These are phyloP conservation scores for Ciconia boyciana DNA, from an alignment of 2,113 vertebrate species.

Conservation along the genomic window DNA sequence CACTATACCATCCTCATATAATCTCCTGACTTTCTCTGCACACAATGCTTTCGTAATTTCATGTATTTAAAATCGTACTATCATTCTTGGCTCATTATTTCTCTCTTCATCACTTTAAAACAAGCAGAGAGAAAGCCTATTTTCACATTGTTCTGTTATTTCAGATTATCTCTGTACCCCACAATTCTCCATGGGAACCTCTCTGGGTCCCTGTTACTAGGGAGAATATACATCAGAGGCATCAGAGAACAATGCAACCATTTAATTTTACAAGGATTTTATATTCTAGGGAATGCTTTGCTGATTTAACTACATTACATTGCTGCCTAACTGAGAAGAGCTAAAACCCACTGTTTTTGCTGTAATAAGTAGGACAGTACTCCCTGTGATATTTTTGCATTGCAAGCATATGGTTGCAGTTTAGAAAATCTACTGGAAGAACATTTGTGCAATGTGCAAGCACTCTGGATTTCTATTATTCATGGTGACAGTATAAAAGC, in stretches of 20 bases:
- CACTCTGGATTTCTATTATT: constrained; percentile 45
- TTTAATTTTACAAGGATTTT: constrained; percentile 26
- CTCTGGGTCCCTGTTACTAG: neutral
- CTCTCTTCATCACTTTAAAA: neutral
- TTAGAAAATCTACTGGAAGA: constrained; percentile 53
- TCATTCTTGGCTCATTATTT: neutral
- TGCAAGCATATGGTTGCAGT: constrained; percentile 46
- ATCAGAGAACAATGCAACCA: neutral
- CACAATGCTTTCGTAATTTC: neutral
- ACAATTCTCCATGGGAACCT: neutral
- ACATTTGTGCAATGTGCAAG: constrained; percentile 25
- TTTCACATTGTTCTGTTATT: neutral
- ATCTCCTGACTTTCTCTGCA: neutral
- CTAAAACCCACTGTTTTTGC: constrained; percentile 14
- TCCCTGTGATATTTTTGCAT: constrained; percentile 54
- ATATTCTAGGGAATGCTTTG: neutral
- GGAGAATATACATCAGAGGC: neutral
- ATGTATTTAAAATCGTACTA: neutral
- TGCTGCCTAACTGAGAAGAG: constrained; percentile 11
- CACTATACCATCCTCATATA: neutral
- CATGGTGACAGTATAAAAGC: constrained; percentile 29
- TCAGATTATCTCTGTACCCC: neutral
- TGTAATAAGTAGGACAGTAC: constrained; percentile 51
- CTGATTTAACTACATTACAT: constrained; percentile 7
- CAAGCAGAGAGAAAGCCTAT: neutral